Conservation (phyloP, 2,113 vertebrate species). For the Lepus americanus region DNA sequence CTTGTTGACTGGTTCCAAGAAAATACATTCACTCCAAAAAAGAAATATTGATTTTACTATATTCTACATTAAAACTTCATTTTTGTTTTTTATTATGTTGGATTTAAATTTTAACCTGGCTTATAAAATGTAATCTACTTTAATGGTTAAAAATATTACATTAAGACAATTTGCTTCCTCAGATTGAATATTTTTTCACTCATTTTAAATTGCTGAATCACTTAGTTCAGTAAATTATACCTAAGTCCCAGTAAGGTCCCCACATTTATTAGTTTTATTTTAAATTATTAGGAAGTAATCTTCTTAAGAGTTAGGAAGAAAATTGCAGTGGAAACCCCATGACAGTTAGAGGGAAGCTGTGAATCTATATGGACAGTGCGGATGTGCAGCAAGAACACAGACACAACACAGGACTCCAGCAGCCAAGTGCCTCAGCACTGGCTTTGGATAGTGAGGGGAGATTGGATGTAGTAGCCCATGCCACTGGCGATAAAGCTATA, state of each 20-base stretch:
- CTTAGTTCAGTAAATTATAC: neutral
- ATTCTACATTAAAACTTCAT: conserved; percentile 53
- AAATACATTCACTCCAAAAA: conserved; percentile 51
- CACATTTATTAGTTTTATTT: neutral
- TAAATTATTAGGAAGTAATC: neutral
- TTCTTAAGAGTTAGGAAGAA: neutral
- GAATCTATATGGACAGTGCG: too few species aligned
- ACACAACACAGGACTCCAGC: too few species aligned
- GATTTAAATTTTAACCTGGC: conserved; percentile 69
- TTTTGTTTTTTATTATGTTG: conserved; percentile 58
- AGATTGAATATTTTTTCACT: conserved; percentile 38
- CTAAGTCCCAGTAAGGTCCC: conserved; percentile 7
- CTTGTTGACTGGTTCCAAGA: conserved; percentile 37
- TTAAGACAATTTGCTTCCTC: conserved; percentile 54
- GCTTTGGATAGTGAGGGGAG: too few species aligned
- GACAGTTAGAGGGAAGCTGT: too few species aligned
- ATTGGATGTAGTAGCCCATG: too few species aligned
- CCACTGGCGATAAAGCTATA: too few species aligned
- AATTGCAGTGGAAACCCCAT: too few species aligned
- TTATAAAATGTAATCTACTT: conserved; percentile 63
- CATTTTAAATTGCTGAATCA: conserved; percentile 54
- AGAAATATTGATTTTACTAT: conserved; percentile 71
- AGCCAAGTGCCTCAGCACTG: too few species aligned
- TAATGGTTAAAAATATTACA: conserved; percentile 48
- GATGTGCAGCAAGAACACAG: too few species aligned